These are phyloP conservation scores for Troides oblongomaculatus DNA, from an alignment of 2,888 invertebrate species.

Conservation along the genomic window DNA sequence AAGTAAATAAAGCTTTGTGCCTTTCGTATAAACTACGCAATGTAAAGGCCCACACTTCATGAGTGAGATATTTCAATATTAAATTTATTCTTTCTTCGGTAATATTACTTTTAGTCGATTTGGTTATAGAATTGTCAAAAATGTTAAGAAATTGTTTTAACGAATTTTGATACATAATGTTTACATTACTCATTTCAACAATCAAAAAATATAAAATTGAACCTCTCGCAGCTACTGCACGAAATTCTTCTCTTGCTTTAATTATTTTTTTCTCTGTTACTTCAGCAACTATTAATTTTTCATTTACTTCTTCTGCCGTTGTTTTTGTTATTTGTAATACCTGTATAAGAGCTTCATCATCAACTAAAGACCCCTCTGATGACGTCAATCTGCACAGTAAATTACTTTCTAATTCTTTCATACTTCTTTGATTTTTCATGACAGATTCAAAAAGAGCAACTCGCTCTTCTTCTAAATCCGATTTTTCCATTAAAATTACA, in stretches of 20 bases:
- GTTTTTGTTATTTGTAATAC: constrained; percentile 92
- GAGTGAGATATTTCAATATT: constrained; percentile 93
- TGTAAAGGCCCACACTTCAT: constrained; percentile 95
- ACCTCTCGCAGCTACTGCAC: constrained; percentile 96
- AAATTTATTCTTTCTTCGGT: constrained; percentile 93
- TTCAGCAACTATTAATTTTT: constrained; percentile 94
- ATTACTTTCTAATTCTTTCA: constrained; percentile 97
- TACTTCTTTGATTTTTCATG: constrained; percentile 96
- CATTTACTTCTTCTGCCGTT: constrained; percentile 96
- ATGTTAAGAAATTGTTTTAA: constrained; percentile 95
- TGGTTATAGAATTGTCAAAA: constrained; percentile 95
- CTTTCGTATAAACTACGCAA: constrained; percentile 95
- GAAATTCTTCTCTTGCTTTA: constrained; percentile 95
- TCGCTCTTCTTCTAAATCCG: constrained; percentile 95
- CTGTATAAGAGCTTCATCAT: constrained; percentile 96
- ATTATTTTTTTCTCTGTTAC: constrained; percentile 97
- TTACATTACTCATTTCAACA: constrained; percentile 98
- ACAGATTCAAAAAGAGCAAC: constrained; percentile 96
- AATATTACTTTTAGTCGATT: constrained; percentile 90
- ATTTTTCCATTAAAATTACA: constrained; percentile 97
- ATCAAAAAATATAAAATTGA: constrained; percentile 97
- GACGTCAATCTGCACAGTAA: constrained; percentile 94
- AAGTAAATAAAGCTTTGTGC: constrained; percentile 94
- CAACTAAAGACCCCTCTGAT: constrained; percentile 95
- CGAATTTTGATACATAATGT: constrained; percentile 98